Conservation (phyloP, 2,113 vertebrate species). For the Carassius auratus region DNA sequence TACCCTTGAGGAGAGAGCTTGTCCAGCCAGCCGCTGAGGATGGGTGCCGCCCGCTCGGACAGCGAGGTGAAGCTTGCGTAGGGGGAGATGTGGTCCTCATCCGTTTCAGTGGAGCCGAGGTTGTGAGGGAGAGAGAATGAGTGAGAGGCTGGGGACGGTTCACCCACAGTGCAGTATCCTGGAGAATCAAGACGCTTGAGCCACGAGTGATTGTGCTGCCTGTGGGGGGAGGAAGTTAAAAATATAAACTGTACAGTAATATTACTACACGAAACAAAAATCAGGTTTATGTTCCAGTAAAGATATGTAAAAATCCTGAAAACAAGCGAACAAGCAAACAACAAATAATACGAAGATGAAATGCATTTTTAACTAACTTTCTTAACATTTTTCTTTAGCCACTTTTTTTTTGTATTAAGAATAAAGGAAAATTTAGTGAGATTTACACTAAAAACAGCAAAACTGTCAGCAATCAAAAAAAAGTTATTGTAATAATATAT, state of each 20-base stretch:
- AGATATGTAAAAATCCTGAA: no score
- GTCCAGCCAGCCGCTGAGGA: constrained; percentile 93
- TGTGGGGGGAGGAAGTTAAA: constrained; percentile 36
- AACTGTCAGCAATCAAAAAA: no score
- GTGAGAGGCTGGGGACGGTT: constrained; percentile 42
- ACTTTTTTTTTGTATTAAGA: no score
- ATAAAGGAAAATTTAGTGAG: no score
- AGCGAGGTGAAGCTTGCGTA: constrained; percentile 92
- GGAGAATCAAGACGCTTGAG: constrained; percentile 71
- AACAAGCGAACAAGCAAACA: no score
- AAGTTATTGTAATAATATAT: no score
- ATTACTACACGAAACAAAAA: not conserved
- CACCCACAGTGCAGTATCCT: constrained; percentile 86
- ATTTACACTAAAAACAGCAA: no score
- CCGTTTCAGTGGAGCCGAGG: constrained; percentile 72
- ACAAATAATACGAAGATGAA: no score
- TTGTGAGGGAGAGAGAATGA: constrained; percentile 70
- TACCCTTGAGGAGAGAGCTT: constrained; percentile 97
- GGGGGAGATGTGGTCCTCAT: constrained; percentile 91
- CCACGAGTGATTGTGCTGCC: constrained; percentile 62
- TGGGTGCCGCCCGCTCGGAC: constrained; percentile 77
- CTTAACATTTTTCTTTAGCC: no score
- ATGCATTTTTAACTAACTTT: no score
- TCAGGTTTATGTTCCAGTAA: no score
- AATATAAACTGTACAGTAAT: not conserved